Evolutionary conservation across 2,888 invertebrate genomes (phyloP), one percentile per base, ranked within the genome.

Genomic region (Thymelicus acteon): DNA sequence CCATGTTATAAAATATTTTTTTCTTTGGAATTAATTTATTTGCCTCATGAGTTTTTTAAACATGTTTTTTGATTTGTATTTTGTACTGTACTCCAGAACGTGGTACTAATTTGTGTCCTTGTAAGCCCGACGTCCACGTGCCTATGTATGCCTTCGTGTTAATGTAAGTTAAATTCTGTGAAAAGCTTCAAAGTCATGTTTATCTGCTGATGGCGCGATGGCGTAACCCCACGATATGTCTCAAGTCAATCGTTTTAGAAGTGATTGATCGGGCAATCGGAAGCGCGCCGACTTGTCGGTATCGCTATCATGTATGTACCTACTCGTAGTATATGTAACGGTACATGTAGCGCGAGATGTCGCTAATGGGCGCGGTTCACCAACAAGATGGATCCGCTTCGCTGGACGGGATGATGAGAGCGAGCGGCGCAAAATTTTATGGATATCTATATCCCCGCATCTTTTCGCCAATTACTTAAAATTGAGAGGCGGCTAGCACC

Each of bases 211-310:
- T 57, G 31, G 8, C 13, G 31, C 31, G 57, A 57, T 57, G 31
- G 8, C 13, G 31, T 57, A 57, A 57, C 57, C 31, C 57, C 13
- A 5, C 13, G 31, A 31, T 57, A 37, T 57, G 31, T 73, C 66
- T 71, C 47, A 67, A 71, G 72, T 72, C 67, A 63, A 72, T 67
- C 37, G 64, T 71, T 61, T 52, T 24, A 69, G n/a, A 58, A 52
- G 67, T 77, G 77, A 77, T 77, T 72, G 77, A 77, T 77, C 67
- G 74, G 39, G 75, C 71, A 72, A 76, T 75, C 65, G 73, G 57
- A 57, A 57, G 57, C 57, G 57, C 31, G 24, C 24, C 31, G 37
- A 19, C 8, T 54, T 54, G 54, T 24, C 54, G 54, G 24, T 19
- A 5, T 54, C 24, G 10, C 24, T 54, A 24, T 24, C 24, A 24